phyloP scores from a whole-genome alignment of 2,888 invertebrate genomes.

The Trileptium ribeirensis region DNA sequence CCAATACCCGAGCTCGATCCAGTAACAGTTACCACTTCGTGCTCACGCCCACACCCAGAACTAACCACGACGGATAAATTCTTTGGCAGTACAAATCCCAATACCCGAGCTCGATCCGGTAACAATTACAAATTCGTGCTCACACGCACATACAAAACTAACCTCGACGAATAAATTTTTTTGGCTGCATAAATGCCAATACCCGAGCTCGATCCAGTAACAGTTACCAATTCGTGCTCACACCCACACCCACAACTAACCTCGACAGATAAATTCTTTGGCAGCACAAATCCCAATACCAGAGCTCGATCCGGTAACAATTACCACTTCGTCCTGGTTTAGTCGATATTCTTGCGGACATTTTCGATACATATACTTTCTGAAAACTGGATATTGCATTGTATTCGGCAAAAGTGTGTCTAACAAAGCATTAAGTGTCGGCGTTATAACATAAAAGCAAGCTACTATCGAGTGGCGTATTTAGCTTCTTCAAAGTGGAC shows the following conservation, averaged over 20 bases:
- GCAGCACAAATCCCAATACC: constrained; percentile 16
- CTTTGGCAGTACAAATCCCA: too few species aligned
- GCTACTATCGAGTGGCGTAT: too few species aligned
- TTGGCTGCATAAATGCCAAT: background rate
- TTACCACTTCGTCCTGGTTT: constrained; percentile 13
- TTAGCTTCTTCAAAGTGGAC: too few species aligned
- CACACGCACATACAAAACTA: background rate
- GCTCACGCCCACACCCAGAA: too few species aligned
- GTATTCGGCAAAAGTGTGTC: too few species aligned
- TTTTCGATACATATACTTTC: background rate
- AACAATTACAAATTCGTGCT: background rate
- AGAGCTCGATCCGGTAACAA: constrained; percentile 15
- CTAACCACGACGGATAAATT: too few species aligned
- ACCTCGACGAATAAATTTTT: background rate
- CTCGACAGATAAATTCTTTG: background rate
- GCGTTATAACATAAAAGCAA: too few species aligned
- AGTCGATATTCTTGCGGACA: background rate
- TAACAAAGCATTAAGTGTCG: too few species aligned
- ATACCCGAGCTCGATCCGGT: too few species aligned
- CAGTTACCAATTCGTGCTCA: background rate
- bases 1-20: constrained; percentile 23
- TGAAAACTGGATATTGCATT: too few species aligned
- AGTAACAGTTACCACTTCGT: constrained; percentile 18
- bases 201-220: background rate
- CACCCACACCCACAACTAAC: background rate